These are phyloP conservation scores for Epinotia ramella DNA, from an alignment of 2,888 invertebrate species.

Conservation along the genomic window DNA sequence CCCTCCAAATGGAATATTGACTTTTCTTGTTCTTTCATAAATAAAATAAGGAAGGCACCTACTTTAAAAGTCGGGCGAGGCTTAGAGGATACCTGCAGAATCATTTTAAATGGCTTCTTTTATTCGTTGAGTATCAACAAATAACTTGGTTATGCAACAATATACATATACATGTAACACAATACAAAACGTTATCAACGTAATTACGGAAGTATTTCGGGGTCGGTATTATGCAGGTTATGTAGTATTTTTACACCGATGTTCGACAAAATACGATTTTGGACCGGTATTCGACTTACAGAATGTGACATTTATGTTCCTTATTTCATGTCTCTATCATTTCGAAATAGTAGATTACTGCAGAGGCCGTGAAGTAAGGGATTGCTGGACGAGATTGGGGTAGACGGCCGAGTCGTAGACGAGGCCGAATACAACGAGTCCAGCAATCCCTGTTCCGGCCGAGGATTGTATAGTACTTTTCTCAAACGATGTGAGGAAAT, in stretches of 20 bases:
- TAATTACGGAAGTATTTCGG: not conserved
- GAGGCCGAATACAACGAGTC: too few relatives aligned
- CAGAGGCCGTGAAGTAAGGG: too few relatives aligned
- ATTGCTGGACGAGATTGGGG: too few relatives aligned
- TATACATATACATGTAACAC: not conserved
- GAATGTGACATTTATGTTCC: not conserved
- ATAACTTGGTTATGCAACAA: not conserved
- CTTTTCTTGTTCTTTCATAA: constrained; percentile 33
- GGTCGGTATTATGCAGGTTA: not conserved
- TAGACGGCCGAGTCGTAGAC: too few relatives aligned
- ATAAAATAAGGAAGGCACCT: constrained; percentile 23
- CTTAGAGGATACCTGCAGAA: constrained; percentile 6
- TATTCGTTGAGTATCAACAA: not conserved
- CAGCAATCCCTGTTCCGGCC: too few relatives aligned
- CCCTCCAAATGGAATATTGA: constrained; percentile 33
- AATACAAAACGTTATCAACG: too few relatives aligned
- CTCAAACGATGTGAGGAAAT: too few relatives aligned
- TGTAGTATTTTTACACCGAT: not conserved
- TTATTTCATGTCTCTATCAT: not conserved
- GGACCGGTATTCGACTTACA: not conserved
- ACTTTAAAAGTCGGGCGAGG: not conserved
- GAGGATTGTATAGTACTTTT: too few relatives aligned
- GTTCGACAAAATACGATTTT: not conserved
- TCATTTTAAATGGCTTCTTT: constrained; percentile 6
- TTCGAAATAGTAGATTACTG: too few relatives aligned